Conservation (phyloP, 2,797 vertebrate species). For the Pangasius krempfi region DNA sequence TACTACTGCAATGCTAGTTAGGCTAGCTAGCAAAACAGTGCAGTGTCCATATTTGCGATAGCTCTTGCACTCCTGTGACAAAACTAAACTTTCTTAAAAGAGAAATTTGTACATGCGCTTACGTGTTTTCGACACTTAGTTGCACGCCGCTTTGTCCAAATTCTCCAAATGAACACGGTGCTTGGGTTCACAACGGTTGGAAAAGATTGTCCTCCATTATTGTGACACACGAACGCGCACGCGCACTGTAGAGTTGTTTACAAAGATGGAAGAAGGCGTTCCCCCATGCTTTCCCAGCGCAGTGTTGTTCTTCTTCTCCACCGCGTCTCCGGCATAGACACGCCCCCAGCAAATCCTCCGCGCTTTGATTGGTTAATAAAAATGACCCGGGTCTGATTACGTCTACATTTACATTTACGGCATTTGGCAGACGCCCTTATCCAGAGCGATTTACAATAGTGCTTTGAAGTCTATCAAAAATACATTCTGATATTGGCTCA, state of each 20-base stretch:
- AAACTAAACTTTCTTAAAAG: not conserved
- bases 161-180: conserved; percentile 50
- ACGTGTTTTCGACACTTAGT: conserved; percentile 58
- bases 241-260: conserved; percentile 78
- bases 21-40: conserved; percentile 37
- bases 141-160: conserved; percentile 38
- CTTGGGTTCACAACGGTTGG: conserved; percentile 61
- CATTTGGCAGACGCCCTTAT: too few species aligned
- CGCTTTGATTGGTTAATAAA: not conserved
- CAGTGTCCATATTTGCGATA: not conserved
- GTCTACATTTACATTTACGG: too few species aligned
- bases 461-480: too few species aligned
- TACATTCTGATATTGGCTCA: too few species aligned
- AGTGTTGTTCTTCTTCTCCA: conserved; percentile 31
- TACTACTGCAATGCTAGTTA: conserved; percentile 17
- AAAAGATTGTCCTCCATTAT: conserved; percentile 77
- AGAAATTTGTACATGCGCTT: conserved; percentile 55
- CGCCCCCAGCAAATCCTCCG: not conserved
- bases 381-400: not conserved
- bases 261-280: conserved; percentile 65
- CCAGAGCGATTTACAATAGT: too few species aligned
- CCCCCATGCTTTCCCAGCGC: conserved; percentile 36
- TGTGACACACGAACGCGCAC: conserved; percentile 69
- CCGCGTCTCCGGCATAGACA: not conserved
- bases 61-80: not conserved